Base-by-base conservation (phyloP, 1,140 invertebrate species). In the Cotesia typhae region DNA sequence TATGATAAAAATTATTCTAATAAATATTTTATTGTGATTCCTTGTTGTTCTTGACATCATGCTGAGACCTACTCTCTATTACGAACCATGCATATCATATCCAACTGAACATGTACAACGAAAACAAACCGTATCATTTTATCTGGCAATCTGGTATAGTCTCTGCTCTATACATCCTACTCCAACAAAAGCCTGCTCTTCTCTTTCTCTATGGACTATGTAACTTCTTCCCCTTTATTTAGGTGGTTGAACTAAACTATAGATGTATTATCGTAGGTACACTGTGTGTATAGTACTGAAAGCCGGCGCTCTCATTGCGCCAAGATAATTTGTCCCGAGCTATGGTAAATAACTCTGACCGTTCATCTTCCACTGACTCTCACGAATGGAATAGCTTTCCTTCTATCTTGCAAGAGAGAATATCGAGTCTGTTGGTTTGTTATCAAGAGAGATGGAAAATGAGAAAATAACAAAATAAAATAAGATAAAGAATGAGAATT, bases 271-370 rank as follows among this genome's bases (percentile, higher is more conserved):
- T 28, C 28, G 28, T 28, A 28, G 28, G 28, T 28, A 28, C 28
- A 47, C 4, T 47, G 10, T 47, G 41, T 47, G 10, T 6, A 47
- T 47, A 47, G 10, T 47, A 47, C 41, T 10, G 6, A 47, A 47
- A 47, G 41, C 41, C 5, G 6, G 51, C 67, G 71, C 55, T 72
- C 71, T 67, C 59, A 67, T 72, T 72, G 65, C 57, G n/a, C n/a
- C 55, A 55, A 61, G 71, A 72, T 72, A 72, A 72, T 72, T 72
- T 72, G 71, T 72, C 65, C 71, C 9, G 53, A 53, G 71, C 65
- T 14, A 52, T 14, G 55, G 65, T 71, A 66, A 71, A 71, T 71
- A 66, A 66, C 63, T 71, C 63, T 12, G 64, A 65, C 53, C 70
- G 70, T 72, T 55, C 70, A 72, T 72, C 70, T 65, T 66, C 63